Conservation (phyloP, 2,113 vertebrate species). For the Varanus komodoensis region DNA sequence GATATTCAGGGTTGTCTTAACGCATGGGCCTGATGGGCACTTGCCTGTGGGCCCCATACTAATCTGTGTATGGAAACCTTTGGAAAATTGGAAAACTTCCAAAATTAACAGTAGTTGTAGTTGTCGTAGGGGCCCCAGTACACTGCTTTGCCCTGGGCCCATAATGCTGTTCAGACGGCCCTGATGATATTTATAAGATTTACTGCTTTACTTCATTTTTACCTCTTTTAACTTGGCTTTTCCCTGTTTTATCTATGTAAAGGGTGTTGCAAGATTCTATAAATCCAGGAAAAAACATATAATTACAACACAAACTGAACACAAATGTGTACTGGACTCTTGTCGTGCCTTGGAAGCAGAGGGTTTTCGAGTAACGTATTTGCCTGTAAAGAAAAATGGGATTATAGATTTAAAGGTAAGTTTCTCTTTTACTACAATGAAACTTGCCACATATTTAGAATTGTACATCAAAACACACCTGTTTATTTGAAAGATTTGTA, state of each 20-base stretch:
- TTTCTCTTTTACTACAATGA: not conserved
- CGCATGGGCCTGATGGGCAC: no score
- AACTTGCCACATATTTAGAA: not conserved
- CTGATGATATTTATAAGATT: not conserved
- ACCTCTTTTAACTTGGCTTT: not conserved
- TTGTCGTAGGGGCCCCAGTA: no score
- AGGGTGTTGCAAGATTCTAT: constrained; percentile 98
- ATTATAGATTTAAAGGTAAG: constrained; percentile 90
- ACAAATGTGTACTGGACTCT: constrained; percentile 97
- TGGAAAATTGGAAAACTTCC: no score
- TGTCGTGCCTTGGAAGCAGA: constrained; percentile 93
- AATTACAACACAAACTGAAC: constrained; percentile 95
- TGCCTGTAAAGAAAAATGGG: constrained; percentile 91
- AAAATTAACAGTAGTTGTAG: no score
- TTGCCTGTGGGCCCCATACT: no score
- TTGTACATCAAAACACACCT: not conserved
- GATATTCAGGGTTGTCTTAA: not conserved
- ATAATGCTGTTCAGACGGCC: no score
- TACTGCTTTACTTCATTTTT: not conserved
- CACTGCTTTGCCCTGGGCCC: no score
- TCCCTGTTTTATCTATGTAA: constrained; percentile 25
- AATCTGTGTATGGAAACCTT: no score
- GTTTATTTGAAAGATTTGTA: not conserved
- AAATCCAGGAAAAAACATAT: constrained; percentile 91
- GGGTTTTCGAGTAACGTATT: constrained; percentile 91